These are phyloP conservation scores for Prietella phreatophila DNA, from an alignment of 2,113 vertebrate species.

Conservation along the genomic window DNA sequence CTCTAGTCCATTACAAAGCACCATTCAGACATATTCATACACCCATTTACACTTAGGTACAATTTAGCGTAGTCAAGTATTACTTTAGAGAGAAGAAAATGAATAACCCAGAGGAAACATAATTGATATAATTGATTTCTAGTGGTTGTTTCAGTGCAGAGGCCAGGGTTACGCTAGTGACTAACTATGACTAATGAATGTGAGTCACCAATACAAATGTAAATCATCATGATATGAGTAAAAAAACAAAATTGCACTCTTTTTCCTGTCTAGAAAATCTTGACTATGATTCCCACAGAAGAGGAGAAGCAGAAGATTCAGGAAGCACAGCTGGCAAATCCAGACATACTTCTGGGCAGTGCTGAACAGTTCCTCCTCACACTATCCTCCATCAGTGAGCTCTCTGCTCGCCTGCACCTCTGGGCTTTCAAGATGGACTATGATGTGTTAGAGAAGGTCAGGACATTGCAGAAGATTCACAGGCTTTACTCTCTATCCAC, in stretches of 20 bases:
- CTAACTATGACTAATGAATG: background rate
- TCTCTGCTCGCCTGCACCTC: conserved; percentile 92
- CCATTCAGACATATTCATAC: background rate
- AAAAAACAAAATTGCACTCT: background rate
- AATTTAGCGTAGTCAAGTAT: background rate
- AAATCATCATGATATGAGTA: background rate
- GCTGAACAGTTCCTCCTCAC: conserved; percentile 96
- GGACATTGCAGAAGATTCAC: background rate
- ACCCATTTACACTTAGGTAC: background rate
- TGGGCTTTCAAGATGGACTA: conserved; percentile 99
- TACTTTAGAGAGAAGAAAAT: background rate
- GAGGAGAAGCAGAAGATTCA: conserved; percentile 98
- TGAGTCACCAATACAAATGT: background rate
- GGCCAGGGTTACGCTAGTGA: background rate
- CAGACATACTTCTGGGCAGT: conserved; percentile 87
- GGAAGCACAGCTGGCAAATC: conserved; percentile 91
- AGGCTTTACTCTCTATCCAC: background rate
- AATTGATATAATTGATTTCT: background rate
- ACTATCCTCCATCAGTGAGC: conserved; percentile 92
- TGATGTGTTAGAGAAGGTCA: conserved; percentile 92
- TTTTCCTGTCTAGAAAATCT: conserved; percentile 82
- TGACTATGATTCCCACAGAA: conserved; percentile 95
- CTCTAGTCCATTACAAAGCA: background rate
- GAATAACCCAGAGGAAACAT: background rate
- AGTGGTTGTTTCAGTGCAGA: background rate